These are phyloP conservation scores for Sterna hirundo DNA, from an alignment of 2,113 vertebrate species.

Conservation along the genomic window DNA sequence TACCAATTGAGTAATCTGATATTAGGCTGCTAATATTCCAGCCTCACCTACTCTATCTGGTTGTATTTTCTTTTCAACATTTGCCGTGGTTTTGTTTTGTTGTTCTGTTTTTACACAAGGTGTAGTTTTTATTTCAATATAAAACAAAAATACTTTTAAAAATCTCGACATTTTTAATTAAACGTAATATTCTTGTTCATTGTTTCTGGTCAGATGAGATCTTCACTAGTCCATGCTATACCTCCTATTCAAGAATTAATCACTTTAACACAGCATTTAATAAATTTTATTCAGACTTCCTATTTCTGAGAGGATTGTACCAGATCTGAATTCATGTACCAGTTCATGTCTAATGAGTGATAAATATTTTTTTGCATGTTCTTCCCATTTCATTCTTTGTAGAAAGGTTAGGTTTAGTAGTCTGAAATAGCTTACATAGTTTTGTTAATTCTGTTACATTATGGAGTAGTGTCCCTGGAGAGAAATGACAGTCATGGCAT, in stretches of 20 bases:
- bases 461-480: neutral
- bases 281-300: neutral
- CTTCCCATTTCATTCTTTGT: neutral
- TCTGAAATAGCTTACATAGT: neutral
- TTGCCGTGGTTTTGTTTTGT: neutral
- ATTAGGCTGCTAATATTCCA: neutral
- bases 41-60: neutral
- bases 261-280: neutral
- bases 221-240: neutral
- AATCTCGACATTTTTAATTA: neutral
- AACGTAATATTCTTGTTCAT: neutral
- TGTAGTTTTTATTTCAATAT: neutral
- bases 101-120: neutral
- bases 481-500: neutral
- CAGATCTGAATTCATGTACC: neutral
- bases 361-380: neutral
- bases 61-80: neutral
- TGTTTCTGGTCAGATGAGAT: neutral
- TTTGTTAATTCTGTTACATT: neutral
- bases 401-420: neutral
- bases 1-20: neutral
- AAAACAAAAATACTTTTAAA: neutral
- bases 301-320: neutral
- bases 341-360: neutral
- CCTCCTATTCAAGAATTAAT: neutral